These are phyloP conservation scores for Pavo muticus DNA, from an alignment of 2,113 vertebrate genomes.

Conservation along the genomic window DNA sequence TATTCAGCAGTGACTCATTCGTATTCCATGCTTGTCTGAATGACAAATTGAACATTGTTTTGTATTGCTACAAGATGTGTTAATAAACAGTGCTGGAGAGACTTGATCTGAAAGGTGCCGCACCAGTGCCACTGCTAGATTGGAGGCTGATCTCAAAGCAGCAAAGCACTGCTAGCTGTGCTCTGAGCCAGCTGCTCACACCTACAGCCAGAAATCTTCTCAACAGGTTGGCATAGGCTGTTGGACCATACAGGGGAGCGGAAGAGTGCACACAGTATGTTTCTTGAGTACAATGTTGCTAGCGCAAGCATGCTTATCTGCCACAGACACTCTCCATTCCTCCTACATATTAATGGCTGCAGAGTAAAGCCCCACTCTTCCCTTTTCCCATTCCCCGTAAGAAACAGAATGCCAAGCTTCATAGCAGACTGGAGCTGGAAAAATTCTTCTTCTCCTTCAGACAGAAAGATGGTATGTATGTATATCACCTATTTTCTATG, in stretches of 20 bases:
- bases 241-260: neutral
- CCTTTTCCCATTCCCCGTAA: neutral
- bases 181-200: neutral
- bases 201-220: slow-evolving; percentile 3
- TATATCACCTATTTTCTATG: neutral
- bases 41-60: slow-evolving; percentile 76
- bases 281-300: neutral
- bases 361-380: neutral
- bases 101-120: slow-evolving; percentile 69
- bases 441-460: neutral
- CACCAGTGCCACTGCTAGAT: slow-evolving; percentile 9
- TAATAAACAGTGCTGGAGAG: slow-evolving; percentile 77
- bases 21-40: slow-evolving; percentile 73
- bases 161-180: slow-evolving; percentile 62
- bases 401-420: neutral
- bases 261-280: neutral
- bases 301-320: slow-evolving; percentile 31
- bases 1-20: slow-evolving; percentile 69
- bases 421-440: neutral
- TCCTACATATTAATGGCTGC: neutral
- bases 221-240: neutral
- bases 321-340: neutral
- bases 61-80: slow-evolving; percentile 70
- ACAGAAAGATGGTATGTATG: neutral
- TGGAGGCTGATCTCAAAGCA: slow-evolving; percentile 42